Percentiles rank a stretch among this genome's conserved stretches.
These are phyloP conservation scores for Pangasius krempfi DNA, from an alignment of 2,797 vertebrate species.

Conservation along the genomic window DNA sequence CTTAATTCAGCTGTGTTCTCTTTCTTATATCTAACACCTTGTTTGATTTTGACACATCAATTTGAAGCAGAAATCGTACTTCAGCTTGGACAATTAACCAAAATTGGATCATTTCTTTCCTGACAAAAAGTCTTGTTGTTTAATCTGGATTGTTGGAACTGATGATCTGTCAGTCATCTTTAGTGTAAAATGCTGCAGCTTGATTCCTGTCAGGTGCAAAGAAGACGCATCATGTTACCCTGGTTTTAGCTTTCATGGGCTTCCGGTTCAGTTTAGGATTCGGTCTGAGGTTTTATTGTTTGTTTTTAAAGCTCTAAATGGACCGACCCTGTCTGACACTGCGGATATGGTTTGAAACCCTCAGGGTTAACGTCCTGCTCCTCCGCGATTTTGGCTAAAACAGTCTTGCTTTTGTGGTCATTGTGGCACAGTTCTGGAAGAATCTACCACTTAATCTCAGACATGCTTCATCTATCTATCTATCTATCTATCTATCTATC, in stretches of 20 bases:
- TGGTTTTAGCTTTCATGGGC: background rate
- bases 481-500: no score
- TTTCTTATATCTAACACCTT: background rate
- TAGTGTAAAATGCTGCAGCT: background rate
- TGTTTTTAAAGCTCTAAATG: slow-evolving; percentile 7
- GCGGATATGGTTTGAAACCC: background rate
- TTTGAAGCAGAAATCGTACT: background rate
- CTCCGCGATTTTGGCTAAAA: background rate
- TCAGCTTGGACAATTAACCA: background rate
- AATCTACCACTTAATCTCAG: background rate
- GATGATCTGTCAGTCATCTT: background rate
- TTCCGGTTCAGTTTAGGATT: background rate
- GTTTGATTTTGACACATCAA: background rate
- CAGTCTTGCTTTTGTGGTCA: background rate
- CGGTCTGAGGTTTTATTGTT: slow-evolving; percentile 1
- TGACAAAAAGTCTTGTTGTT: background rate
- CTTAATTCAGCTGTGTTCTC: background rate
- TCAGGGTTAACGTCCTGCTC: background rate
- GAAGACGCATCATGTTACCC: background rate
- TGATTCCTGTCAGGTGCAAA: background rate
- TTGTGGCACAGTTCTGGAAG: background rate
- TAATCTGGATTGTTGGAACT: background rate
- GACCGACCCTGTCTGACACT: background rate
- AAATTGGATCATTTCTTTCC: background rate
- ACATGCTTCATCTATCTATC: background rate